Conservation (phyloP, 2,113 vertebrate genomes). For the Diphyllodes magnificus region DNA sequence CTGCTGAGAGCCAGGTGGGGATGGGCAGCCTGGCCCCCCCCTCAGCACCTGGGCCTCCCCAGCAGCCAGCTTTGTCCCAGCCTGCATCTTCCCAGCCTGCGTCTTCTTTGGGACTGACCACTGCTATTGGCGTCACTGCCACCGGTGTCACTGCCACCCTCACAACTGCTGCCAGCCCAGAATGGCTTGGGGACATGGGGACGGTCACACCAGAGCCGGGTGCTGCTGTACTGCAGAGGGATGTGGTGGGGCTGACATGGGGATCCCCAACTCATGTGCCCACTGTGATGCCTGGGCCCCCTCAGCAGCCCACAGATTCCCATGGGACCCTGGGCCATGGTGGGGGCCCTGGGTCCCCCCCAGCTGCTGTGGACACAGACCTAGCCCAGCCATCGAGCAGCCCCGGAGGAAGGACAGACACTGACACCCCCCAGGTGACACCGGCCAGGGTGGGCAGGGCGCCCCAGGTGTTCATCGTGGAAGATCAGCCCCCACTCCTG, state of each 20-base stretch:
- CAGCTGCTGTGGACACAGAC: not conserved
- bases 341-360: not conserved
- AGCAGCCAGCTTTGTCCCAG: not conserved
- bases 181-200: rapidly evolving
- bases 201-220: rapidly evolving
- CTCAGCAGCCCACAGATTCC: not conserved
- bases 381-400: not conserved
- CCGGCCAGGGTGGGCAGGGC: not conserved
- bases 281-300: rapidly evolving
- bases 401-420: rapidly evolving
- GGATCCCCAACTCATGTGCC: not conserved
- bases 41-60: not conserved
- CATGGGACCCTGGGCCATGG: not conserved
- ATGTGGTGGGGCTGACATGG: not conserved
- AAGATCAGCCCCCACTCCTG: constrained; percentile 5
- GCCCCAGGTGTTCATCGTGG: constrained; percentile 26
- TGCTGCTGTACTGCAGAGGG: not conserved
- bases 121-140: rapidly evolving
- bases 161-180: not conserved
- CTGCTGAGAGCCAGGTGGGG: not conserved
- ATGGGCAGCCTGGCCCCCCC: not conserved
- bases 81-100: not conserved
- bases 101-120: rapidly evolving
- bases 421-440: rapidly evolving
- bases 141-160: rapidly evolving